Evolutionary conservation across 1,140 invertebrate species (phyloP).

Genomic region (Papilio helenus): DNA sequence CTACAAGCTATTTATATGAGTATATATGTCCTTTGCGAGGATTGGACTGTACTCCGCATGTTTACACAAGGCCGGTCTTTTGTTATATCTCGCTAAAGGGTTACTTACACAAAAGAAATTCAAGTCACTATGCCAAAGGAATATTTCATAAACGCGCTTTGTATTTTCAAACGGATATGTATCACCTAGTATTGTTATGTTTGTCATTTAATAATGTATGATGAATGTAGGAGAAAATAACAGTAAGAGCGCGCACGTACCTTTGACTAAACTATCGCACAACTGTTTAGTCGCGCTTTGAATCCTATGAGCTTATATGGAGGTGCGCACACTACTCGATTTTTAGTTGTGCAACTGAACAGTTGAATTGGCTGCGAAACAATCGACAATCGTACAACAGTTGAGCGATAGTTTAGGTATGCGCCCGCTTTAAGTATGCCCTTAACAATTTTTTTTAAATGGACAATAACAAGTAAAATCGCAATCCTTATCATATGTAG

Average conservation of each 20-base stretch:
- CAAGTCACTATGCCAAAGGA: constrained; percentile 35
- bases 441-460: too few species aligned
- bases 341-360: too few species aligned
- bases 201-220: background rate
- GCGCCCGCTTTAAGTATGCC: too few species aligned
- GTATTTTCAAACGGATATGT: background rate
- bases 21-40: background rate
- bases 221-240: background rate
- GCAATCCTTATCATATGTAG: too few species aligned
- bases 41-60: background rate
- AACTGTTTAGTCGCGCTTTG: too few species aligned
- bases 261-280: too few species aligned
- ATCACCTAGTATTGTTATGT: background rate
- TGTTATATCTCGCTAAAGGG: constrained; percentile 35
- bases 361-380: too few species aligned
- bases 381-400: too few species aligned
- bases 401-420: too few species aligned
- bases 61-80: constrained; percentile 28
- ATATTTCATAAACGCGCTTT: constrained; percentile 30
- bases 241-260: background rate
- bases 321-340: too few species aligned
- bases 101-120: constrained; percentile 36
- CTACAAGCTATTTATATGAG: background rate
- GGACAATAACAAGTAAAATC: too few species aligned
- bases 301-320: too few species aligned